Evolutionary conservation across 1,140 invertebrate genomes (phyloP).

Genomic region (Neuroterus valhalla): DNA sequence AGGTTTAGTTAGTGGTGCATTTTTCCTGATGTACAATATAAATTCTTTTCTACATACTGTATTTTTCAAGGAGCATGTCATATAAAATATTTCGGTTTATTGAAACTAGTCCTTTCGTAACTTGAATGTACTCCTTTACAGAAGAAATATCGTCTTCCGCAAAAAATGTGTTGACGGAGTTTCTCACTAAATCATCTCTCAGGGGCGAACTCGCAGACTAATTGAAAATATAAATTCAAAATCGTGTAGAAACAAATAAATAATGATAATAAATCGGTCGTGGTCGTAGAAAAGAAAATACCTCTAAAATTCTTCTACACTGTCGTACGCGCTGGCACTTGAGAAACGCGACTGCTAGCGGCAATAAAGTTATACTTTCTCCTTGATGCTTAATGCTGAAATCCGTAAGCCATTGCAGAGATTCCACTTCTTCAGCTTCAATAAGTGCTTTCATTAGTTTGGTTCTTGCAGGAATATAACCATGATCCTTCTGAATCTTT

Average conservation of each 20-base stretch:
- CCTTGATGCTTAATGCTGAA: constrained; percentile 85
- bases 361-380: constrained; percentile 88
- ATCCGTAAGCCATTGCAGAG: constrained; percentile 86
- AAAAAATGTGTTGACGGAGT: not conserved
- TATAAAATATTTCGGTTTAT: not conserved
- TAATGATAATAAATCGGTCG: not conserved
- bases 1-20: too few relatives aligned
- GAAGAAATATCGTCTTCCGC: not conserved
- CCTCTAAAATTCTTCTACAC: constrained; percentile 87
- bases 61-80: not conserved
- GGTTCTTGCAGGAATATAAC: constrained; percentile 81
- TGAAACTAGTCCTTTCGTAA: not conserved
- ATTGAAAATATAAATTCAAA: not conserved
- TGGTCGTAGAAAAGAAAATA: constrained; percentile 46
- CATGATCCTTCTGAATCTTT: not conserved
- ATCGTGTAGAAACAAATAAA: not conserved
- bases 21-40: too few relatives aligned
- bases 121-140: not conserved
- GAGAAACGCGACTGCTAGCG: constrained; percentile 87
- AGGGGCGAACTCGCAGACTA: not conserved
- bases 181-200: not conserved
- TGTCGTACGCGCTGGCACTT: constrained; percentile 85
- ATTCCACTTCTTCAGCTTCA: constrained; percentile 83
- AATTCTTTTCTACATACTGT: not conserved
- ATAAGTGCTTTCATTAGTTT: constrained; percentile 83